Percentiles rank a stretch among this genome's conserved stretches.
Conservation (phyloP, 1,140 invertebrate genomes). For the Macrotrachela quadricornifera region DNA sequence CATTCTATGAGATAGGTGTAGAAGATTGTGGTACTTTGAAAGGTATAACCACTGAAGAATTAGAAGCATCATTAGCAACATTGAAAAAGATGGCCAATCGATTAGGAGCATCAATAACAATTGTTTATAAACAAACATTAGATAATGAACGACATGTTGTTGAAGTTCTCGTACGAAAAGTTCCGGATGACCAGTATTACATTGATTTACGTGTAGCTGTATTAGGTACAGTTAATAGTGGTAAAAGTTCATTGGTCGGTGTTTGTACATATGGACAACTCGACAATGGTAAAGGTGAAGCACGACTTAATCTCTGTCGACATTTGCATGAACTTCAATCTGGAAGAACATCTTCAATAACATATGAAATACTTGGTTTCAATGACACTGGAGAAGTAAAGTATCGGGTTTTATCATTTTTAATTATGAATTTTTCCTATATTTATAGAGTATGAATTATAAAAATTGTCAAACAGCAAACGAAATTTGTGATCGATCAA, state of each 20-base stretch:
- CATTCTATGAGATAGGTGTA: constrained; percentile 86
- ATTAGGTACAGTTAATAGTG: constrained; percentile 71
- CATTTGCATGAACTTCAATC: constrained; percentile 88
- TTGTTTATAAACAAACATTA: constrained; percentile 29
- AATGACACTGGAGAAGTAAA: constrained; percentile 29
- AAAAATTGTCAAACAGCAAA: constrained; percentile 66
- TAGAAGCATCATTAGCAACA: constrained; percentile 57
- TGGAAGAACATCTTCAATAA: constrained; percentile 81
- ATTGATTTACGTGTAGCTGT: constrained; percentile 78
- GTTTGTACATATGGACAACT: constrained; percentile 10
- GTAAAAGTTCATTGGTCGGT: constrained; percentile 63
- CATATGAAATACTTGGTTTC: constrained; percentile 86
- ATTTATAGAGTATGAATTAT: constrained; percentile 2
- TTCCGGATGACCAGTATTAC: constrained; percentile 60
- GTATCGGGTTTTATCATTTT: not conserved
- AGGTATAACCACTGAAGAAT: constrained; percentile 53
- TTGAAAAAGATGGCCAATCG: constrained; percentile 28
- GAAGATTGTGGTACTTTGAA: constrained; percentile 67
- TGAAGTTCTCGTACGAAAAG: constrained; percentile 61
- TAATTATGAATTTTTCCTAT: not conserved
- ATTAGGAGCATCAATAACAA: constrained; percentile 49
- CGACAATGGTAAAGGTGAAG: constrained; percentile 76
- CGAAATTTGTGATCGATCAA: constrained; percentile 48
- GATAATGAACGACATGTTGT: constrained; percentile 19
- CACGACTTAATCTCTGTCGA: constrained; percentile 76